Conservation (phyloP, 2,888 invertebrate species). For the Leptinotarsa haldemani region DNA sequence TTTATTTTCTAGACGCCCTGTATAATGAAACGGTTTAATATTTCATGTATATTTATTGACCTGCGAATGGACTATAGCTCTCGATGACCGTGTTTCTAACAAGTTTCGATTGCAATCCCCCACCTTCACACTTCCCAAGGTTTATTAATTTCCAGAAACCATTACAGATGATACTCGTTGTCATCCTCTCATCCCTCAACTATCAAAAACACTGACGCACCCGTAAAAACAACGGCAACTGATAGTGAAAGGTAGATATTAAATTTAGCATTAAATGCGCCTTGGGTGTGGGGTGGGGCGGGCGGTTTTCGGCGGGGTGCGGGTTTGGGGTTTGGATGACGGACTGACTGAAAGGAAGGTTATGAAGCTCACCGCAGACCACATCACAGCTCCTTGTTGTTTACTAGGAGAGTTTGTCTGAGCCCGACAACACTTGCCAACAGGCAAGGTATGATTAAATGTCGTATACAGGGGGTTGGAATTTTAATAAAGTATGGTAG, state of each 20-base stretch:
- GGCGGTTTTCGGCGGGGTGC: conserved; percentile 19
- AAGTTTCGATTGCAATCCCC: neutral
- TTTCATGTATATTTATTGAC: too few species aligned
- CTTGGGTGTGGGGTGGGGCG: conserved; percentile 22
- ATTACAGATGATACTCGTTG: neutral
- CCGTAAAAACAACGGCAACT: conserved; percentile 30
- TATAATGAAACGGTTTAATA: too few species aligned
- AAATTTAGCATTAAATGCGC: conserved; percentile 41
- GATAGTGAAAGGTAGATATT: conserved; percentile 43
- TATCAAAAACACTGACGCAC: conserved; percentile 31
- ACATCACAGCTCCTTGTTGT: conserved; percentile 63
- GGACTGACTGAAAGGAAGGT: conserved; percentile 62
- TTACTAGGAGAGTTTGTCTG: conserved; percentile 53
- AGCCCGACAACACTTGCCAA: conserved; percentile 53
- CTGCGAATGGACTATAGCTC: neutral
- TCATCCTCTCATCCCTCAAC: conserved; percentile 5
- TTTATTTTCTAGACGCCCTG: too few species aligned
- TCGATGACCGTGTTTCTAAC: neutral
- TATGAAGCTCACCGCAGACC: conserved; percentile 63
- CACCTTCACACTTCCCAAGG: neutral
- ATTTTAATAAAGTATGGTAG: neutral
- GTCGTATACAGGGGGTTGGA: conserved; percentile 3
- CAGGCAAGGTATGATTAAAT: conserved; percentile 50
- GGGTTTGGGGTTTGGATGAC: conserved; percentile 48
- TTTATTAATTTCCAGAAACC: neutral